Evolutionary conservation across 2,113 vertebrate species (phyloP).

Genomic region (Platycercus adscitus): DNA sequence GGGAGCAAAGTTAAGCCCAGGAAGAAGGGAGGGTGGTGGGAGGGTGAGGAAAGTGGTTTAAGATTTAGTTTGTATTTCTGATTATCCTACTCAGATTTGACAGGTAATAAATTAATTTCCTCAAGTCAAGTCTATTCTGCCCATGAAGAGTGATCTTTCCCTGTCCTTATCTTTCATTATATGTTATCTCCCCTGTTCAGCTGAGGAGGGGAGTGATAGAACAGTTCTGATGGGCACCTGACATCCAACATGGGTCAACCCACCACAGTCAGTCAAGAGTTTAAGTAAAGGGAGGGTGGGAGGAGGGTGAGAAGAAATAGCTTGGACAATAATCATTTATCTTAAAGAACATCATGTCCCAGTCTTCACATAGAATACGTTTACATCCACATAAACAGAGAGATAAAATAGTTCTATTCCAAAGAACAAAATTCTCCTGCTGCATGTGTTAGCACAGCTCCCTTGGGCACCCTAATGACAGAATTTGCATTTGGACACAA

Average conservation of each 20-base stretch:
- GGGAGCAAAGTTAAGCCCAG: background rate
- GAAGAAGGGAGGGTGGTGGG: background rate
- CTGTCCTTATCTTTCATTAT: background rate
- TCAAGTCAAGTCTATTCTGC: background rate
- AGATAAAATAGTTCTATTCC: background rate
- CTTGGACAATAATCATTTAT: background rate
- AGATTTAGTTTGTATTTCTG: background rate
- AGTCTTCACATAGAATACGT: background rate
- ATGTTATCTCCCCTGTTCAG: background rate
- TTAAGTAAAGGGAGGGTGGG: background rate
- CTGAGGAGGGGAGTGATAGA: background rate
- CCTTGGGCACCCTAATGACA: background rate
- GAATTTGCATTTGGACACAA: constrained; percentile 11
- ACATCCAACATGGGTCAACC: background rate
- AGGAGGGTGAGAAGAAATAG: background rate
- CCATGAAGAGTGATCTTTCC: background rate
- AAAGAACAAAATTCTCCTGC: background rate
- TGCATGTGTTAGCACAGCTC: background rate
- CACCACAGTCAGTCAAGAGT: background rate
- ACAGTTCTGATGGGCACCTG: background rate
- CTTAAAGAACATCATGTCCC: background rate
- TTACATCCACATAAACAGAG: background rate
- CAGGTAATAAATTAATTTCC: background rate
- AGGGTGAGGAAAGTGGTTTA: background rate
- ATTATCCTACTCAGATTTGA: background rate